Percentiles rank a stretch among this genome's conserved stretches.
These are phyloP conservation scores for Caenorhabditis briggsae DNA, from an alignment of 1,140 invertebrate genomes.

Conservation along the genomic window DNA sequence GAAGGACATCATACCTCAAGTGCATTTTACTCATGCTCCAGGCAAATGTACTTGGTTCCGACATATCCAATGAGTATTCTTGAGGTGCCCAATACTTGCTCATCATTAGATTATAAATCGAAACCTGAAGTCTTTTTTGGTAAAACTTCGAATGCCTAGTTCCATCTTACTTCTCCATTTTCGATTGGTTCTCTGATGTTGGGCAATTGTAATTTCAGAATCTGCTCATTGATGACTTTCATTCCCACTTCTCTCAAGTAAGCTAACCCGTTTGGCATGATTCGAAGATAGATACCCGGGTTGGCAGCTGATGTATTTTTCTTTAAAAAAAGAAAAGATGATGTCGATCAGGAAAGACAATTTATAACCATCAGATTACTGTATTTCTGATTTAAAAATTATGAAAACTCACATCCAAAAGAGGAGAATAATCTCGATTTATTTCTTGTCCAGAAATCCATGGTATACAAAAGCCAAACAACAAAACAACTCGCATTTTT, in stretches of 20 bases:
- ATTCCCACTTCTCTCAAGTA: slow-evolving; percentile 77
- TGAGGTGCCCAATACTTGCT: slow-evolving; percentile 77
- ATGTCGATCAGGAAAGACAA: background rate
- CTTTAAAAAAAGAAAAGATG: slow-evolving; percentile 64
- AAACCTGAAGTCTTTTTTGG: slow-evolving; percentile 67
- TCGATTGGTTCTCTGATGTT: slow-evolving; percentile 77
- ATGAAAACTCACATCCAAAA: slow-evolving; percentile 54
- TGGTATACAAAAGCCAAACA: slow-evolving; percentile 14
- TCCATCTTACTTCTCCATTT: slow-evolving; percentile 71
- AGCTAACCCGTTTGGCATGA: slow-evolving; percentile 77
- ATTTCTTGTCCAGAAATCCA: slow-evolving; percentile 49
- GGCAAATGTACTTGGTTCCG: slow-evolving; percentile 75
- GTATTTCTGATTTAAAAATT: background rate
- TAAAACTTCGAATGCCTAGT: background rate
- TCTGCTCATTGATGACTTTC: slow-evolving; percentile 78
- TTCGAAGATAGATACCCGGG: slow-evolving; percentile 73
- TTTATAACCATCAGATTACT: background rate
- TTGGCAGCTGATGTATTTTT: slow-evolving; percentile 76
- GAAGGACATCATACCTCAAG: slow-evolving; percentile 62
- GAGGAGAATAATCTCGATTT: slow-evolving; percentile 54
- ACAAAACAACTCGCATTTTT: slow-evolving; percentile 14
- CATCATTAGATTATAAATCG: slow-evolving; percentile 77
- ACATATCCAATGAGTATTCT: slow-evolving; percentile 74
- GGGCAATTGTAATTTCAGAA: slow-evolving; percentile 74
- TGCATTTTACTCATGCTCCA: slow-evolving; percentile 78